Base-by-base conservation (phyloP, 2,888 invertebrate species). In the Drosophila picticornis region DNA sequence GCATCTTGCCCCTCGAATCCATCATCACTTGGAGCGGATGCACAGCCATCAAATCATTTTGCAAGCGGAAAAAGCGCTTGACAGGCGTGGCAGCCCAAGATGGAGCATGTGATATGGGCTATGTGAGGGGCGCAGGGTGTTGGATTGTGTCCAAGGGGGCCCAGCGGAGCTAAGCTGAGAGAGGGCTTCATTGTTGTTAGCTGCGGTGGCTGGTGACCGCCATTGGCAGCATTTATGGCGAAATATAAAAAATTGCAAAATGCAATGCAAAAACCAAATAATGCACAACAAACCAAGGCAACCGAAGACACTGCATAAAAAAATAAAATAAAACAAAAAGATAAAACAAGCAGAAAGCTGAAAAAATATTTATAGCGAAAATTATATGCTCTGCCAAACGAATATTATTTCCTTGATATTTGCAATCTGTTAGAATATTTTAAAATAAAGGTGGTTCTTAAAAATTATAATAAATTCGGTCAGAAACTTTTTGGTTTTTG, bases 21-120 rank as follows among this genome's bases (percentile, higher is more conserved):
- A 55, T 27, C 36, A 27, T 55, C 75, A 79, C 80, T 78, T 75
- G 63, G 63, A 81, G 66, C 83, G 91, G 91, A 91, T 84, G 72
- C 78, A 87, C 84, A 72, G 90, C 90, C 90, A 91, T 91, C 90
- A 91, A 91, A 91, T 90, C 84, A 91, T 89, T 91, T 91, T 88
- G 81, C 90, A 68, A 83, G 88, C 88, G 90, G 91, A 91, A 90
- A 91, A 79, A 81, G 73, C 77, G 87, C 90, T 90, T 80, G 90
- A 85, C 88, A 81, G 77, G 59, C 70, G 63, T 66, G 62, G 55
- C 71, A 66, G 50, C 53, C 32, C 66, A 78, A 71, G 80, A 71
- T 81, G 81, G 58, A 77, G 81, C 77, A 76, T 67, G 57, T 71
- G 50, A 57, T 29, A 38, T 19, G 46, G 53, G 29, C 2, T 13